These are phyloP conservation scores for Malacoraja senta DNA, from an alignment of 2,797 vertebrate species.

Conservation along the genomic window DNA sequence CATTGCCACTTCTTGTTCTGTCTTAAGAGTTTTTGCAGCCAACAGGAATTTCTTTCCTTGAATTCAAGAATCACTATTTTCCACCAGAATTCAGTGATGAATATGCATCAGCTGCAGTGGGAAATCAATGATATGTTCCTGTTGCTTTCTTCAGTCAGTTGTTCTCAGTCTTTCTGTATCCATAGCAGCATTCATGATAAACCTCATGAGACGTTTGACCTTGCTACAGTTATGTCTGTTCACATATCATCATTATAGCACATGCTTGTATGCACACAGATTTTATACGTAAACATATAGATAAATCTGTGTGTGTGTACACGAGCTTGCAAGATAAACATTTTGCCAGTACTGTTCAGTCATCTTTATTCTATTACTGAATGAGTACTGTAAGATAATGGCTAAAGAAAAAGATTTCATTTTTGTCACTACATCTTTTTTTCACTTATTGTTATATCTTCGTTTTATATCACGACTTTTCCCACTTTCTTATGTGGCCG, in stretches of 20 bases:
- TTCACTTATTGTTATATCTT: neutral
- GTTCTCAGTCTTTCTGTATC: neutral
- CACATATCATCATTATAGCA: neutral
- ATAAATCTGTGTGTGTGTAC: neutral
- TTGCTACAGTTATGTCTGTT: neutral
- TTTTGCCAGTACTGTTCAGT: neutral
- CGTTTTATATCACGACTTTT: neutral
- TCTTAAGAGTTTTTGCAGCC: neutral
- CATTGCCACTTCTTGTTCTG: neutral
- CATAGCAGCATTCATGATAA: neutral
- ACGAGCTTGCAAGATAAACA: neutral
- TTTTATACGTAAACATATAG: neutral
- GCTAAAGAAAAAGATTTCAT: neutral
- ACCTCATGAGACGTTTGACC: neutral
- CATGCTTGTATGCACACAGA: no score
- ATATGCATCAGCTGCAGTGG: neutral
- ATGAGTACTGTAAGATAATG: neutral
- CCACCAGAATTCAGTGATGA: neutral
- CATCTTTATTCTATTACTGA: constrained; percentile 6
- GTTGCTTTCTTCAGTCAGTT: neutral
- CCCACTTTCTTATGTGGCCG: neutral
- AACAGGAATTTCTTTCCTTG: neutral
- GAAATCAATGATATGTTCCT: neutral
- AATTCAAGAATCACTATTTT: neutral
- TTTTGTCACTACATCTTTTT: neutral